Evolutionary conservation across 2,888 invertebrate genomes (phyloP).

Genomic region (Phania funesta): DNA sequence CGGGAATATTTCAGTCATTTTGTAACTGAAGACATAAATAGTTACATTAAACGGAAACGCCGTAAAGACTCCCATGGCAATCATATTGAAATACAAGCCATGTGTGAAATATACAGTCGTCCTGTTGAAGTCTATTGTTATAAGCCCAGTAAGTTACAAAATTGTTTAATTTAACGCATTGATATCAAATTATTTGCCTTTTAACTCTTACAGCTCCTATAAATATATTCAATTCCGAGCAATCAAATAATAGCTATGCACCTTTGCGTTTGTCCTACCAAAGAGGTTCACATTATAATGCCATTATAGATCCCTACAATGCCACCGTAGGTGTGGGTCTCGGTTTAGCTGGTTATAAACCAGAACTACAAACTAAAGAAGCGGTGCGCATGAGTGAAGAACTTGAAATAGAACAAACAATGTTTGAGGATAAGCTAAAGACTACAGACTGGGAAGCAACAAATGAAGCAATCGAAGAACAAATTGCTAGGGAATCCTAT

Average conservation of each 20-base stretch:
- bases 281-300: conserved; percentile 92
- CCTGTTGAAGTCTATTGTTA: conserved; percentile 89
- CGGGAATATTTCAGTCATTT: conserved; percentile 93
- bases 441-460: conserved; percentile 96
- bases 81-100: conserved; percentile 94
- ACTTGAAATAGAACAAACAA: conserved; percentile 90
- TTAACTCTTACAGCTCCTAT: conserved; percentile 86
- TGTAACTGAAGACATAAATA: conserved; percentile 93
- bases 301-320: conserved; percentile 91
- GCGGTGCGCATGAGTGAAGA: conserved; percentile 90
- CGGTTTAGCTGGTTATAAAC: conserved; percentile 90
- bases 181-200: background rate
- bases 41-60: conserved; percentile 90
- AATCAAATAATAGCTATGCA: conserved; percentile 86
- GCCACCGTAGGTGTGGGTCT: conserved; percentile 91
- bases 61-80: conserved; percentile 91
- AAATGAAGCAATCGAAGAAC: conserved; percentile 93
- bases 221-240: conserved; percentile 90
- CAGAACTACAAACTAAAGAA: conserved; percentile 87
- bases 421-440: conserved; percentile 93
- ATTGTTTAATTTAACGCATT: background rate
- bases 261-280: conserved; percentile 93
- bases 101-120: conserved; percentile 93
- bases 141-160: conserved; percentile 74
- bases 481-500: conserved; percentile 92